phyloP scores from a whole-genome alignment of 2,888 invertebrate species.

The Deilephila elpenor region DNA sequence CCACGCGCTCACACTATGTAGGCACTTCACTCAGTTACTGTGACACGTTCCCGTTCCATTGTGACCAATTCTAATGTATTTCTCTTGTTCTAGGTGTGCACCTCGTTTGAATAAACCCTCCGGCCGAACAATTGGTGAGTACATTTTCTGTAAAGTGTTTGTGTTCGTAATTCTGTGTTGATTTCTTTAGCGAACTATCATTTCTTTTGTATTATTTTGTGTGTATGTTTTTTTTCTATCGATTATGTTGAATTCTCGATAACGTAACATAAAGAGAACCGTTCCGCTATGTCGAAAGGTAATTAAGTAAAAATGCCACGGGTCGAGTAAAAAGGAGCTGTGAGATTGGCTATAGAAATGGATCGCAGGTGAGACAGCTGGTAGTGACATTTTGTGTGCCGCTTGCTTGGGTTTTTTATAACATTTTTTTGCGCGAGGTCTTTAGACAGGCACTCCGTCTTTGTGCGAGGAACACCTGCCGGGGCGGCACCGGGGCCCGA shows the following conservation, averaged over 20 bases:
- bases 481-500: slow-evolving; percentile 50
- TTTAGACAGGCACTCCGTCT: slow-evolving; percentile 56
- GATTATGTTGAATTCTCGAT: not conserved
- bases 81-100: slow-evolving; percentile 71
- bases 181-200: slow-evolving; percentile 15
- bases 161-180: slow-evolving; percentile 34
- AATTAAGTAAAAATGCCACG: slow-evolving; percentile 43
- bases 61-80: slow-evolving; percentile 28
- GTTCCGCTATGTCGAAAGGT: slow-evolving; percentile 32
- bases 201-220: not conserved
- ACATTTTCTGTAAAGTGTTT: slow-evolving; percentile 37
- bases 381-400: slow-evolving; percentile 71
- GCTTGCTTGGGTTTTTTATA: slow-evolving; percentile 55
- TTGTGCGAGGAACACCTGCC: slow-evolving; percentile 76
- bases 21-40: slow-evolving; percentile 40
- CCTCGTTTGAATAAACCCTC: slow-evolving; percentile 54
- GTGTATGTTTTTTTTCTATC: not conserved
- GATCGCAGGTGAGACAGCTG: slow-evolving; percentile 74
- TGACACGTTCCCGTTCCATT: slow-evolving; percentile 5
- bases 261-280: slow-evolving; percentile 34
- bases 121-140: slow-evolving; percentile 64
- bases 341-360: slow-evolving; percentile 49
- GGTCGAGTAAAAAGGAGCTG: slow-evolving; percentile 38
- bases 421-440: slow-evolving; percentile 61
- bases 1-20: slow-evolving; percentile 62